Percentiles rank a stretch among this genome's conserved stretches.
These are phyloP conservation scores for Centroberyx gerrardi DNA, from an alignment of 2,797 vertebrate genomes.

Conservation along the genomic window DNA sequence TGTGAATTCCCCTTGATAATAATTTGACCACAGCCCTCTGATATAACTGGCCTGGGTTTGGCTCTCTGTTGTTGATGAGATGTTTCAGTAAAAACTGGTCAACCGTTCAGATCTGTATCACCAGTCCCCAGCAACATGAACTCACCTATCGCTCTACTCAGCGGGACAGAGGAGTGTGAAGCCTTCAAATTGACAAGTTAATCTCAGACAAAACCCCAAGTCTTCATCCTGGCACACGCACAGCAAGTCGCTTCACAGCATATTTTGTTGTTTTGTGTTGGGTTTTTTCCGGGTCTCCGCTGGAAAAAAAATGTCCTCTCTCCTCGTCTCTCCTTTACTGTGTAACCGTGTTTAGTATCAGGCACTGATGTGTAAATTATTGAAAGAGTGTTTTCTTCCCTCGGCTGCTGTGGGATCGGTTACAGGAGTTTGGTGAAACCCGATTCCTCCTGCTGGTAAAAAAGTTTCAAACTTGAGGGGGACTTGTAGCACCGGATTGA, in stretches of 20 bases:
- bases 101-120: constrained; percentile 30
- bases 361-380: constrained; percentile 85
- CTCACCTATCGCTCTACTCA: constrained; percentile 78
- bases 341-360: constrained; percentile 49
- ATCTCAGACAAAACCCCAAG: constrained; percentile 60
- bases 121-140: constrained; percentile 11
- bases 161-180: constrained; percentile 30
- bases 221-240: constrained; percentile 76
- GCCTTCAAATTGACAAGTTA: constrained; percentile 54
- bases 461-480: constrained; percentile 88
- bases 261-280: constrained; percentile 38
- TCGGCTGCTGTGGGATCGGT: constrained; percentile 76
- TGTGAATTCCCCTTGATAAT: constrained; percentile 1
- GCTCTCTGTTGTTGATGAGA: neutral
- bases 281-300: constrained; percentile 24
- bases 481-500: constrained; percentile 77
- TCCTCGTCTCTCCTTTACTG: constrained; percentile 6
- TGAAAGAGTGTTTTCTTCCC: constrained; percentile 80
- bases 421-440: constrained; percentile 84
- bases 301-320: constrained; percentile 21
- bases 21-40: constrained; percentile 31
- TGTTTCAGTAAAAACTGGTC: constrained; percentile 42
- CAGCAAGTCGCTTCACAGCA: constrained; percentile 56
- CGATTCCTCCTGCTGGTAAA: constrained; percentile 77
- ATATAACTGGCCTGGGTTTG: neutral